phyloP scores from a whole-genome alignment of 1,140 invertebrate species.

The Oppia nitens region DNA sequence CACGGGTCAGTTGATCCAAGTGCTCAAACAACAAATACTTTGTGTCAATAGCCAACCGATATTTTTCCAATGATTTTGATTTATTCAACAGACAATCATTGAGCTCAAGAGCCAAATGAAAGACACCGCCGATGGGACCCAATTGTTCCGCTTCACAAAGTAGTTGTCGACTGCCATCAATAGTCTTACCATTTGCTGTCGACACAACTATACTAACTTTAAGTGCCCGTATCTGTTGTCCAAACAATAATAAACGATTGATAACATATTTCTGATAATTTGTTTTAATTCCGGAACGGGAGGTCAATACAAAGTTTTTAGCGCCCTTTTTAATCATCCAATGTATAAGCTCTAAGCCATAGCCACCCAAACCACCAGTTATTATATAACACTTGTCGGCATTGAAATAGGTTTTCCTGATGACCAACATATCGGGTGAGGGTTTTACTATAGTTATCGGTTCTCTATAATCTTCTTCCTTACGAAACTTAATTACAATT shows the following conservation, averaged over 20 bases:
- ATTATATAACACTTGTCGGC: slow-evolving; percentile 29
- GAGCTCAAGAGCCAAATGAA: slow-evolving; percentile 79
- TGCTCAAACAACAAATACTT: slow-evolving; percentile 48
- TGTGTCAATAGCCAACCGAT: slow-evolving; percentile 41
- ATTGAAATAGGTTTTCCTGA: slow-evolving; percentile 30
- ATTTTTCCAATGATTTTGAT: slow-evolving; percentile 75
- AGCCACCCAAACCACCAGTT: slow-evolving; percentile 38
- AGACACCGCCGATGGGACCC: too few relatives aligned
- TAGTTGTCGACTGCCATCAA: neutral
- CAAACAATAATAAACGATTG: slow-evolving; percentile 1
- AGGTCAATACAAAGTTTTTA: slow-evolving; percentile 34
- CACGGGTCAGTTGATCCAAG: slow-evolving; percentile 52
- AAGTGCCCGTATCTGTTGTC: neutral
- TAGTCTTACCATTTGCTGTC: neutral
- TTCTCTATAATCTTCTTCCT: too few relatives aligned
- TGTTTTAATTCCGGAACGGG: slow-evolving; percentile 33
- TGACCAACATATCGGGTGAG: slow-evolving; percentile 44
- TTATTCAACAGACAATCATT: slow-evolving; percentile 52
- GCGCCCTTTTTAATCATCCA: slow-evolving; percentile 37
- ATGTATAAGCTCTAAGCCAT: slow-evolving; percentile 37
- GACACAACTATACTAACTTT: neutral
- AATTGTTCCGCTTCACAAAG: slow-evolving; percentile 20
- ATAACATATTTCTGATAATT: too few relatives aligned
- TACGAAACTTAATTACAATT: too few relatives aligned
- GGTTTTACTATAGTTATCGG: slow-evolving; percentile 16